A percentile compares a stretch with the other conserved stretches of the same genome.
These are phyloP conservation scores for Alcedo atthis DNA, from an alignment of 2,797 vertebrate genomes.

Conservation along the genomic window DNA sequence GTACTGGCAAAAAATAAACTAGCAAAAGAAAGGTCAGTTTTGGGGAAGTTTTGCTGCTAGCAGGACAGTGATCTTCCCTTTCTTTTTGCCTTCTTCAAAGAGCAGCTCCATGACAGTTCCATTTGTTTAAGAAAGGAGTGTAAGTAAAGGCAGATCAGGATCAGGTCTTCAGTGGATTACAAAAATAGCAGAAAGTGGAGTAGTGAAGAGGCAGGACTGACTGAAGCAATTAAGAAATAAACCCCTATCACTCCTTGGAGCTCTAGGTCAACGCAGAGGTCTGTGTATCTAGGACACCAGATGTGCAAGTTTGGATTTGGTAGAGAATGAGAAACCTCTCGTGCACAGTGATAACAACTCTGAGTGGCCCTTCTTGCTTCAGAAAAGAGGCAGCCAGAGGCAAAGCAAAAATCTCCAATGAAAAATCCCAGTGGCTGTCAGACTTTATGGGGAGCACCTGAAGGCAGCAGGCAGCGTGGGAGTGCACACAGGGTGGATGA, in stretches of 20 bases:
- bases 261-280: not conserved
- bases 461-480: not conserved
- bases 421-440: not conserved
- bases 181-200: not conserved
- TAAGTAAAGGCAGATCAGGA: not conserved
- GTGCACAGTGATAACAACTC: not conserved
- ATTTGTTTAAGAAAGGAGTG: not conserved
- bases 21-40: not conserved
- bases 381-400: not conserved
- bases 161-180: not conserved
- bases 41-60: not conserved
- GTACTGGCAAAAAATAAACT: not conserved
- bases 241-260: not conserved
- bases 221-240: not conserved
- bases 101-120: not conserved
- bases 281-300: rapidly evolving
- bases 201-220: not conserved
- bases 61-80: not conserved
- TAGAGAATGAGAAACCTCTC: not conserved
- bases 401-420: not conserved
- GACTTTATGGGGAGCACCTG: not conserved
- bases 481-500: not conserved
- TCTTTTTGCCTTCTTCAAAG: not conserved
- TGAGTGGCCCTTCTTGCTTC: not conserved
- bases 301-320: not conserved